Evolutionary conservation across 2,797 vertebrate genomes (phyloP).

Genomic region (Limnodromus scolopaceus): DNA sequence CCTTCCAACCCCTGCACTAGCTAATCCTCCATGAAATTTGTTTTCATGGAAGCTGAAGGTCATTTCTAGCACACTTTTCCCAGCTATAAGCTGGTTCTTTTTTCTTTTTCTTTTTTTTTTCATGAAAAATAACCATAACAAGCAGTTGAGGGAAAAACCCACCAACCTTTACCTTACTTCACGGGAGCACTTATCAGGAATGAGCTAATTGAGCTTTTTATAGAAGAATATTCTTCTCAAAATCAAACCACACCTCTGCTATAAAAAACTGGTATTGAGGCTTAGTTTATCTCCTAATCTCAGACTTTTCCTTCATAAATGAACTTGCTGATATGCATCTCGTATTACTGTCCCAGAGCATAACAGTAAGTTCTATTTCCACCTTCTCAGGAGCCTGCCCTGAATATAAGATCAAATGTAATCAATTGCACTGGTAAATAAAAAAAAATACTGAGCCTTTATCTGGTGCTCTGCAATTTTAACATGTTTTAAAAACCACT

Average conservation of each 20-base stretch:
- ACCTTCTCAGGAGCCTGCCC: not conserved
- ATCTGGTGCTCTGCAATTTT: not conserved
- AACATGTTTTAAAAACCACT: not conserved
- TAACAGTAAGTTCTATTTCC: not conserved
- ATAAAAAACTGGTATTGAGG: not conserved
- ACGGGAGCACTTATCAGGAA: not conserved
- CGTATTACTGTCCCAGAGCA: not conserved
- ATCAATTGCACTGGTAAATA: not conserved
- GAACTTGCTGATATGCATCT: not conserved
- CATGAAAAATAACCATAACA: not conserved
- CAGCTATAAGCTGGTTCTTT: not conserved
- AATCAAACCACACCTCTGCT: not conserved
- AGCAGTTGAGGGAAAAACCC: not conserved
- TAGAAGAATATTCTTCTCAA: not conserved
- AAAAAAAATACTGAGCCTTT: not conserved
- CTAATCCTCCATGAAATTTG: conserved; percentile 42
- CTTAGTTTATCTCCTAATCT: not conserved
- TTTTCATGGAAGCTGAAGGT: conserved; percentile 46
- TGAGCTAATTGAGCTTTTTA: not conserved
- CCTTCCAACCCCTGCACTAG: not conserved
- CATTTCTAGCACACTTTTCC: not conserved
- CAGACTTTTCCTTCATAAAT: not conserved
- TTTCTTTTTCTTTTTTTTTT: not conserved
- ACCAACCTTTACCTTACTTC: not conserved
- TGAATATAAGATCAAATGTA: not conserved